Evolutionary conservation across 2,888 invertebrate species (phyloP).

Genomic region (Drosophila prostipennis): DNA sequence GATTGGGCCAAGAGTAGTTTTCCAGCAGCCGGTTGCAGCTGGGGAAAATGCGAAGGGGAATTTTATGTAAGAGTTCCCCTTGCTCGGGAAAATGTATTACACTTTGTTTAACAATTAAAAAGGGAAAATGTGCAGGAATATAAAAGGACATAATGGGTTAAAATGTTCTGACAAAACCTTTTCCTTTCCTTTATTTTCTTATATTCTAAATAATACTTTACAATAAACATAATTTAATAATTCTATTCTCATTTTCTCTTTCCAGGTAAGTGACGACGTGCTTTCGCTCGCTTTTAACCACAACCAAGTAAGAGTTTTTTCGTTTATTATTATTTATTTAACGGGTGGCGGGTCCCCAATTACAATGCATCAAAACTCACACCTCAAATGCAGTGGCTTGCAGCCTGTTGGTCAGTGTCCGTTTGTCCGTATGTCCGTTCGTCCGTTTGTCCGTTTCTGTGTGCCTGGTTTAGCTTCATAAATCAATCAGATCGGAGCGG

Average conservation of each 20-base stretch:
- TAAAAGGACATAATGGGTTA: background rate
- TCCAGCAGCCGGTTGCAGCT: constrained; percentile 1
- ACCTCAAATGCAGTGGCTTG: constrained; percentile 12
- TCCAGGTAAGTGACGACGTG: constrained; percentile 82
- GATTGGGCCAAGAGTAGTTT: background rate
- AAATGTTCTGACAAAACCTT: background rate
- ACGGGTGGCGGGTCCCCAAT: constrained; percentile 4
- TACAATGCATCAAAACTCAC: constrained; percentile 9
- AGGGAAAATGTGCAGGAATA: background rate
- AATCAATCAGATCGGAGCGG: constrained; percentile 66
- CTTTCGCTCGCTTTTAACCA: constrained; percentile 82
- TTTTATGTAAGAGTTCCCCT: constrained; percentile 5
- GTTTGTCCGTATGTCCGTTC: background rate
- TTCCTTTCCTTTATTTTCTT: background rate
- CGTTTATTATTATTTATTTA: constrained; percentile 41
- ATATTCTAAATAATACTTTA: background rate
- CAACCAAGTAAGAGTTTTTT: constrained; percentile 78
- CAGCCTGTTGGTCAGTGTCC: background rate
- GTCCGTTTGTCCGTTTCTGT: background rate
- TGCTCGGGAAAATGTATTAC: background rate
- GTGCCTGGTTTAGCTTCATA: constrained; percentile 53
- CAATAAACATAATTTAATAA: background rate
- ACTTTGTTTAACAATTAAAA: constrained; percentile 15
- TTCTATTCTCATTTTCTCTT: constrained; percentile 29
- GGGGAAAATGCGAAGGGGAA: background rate